Evolutionary conservation across 2,888 invertebrate species (phyloP), one percentile per base, ranked within the genome.

Genomic region (Colostygia pectinataria): DNA sequence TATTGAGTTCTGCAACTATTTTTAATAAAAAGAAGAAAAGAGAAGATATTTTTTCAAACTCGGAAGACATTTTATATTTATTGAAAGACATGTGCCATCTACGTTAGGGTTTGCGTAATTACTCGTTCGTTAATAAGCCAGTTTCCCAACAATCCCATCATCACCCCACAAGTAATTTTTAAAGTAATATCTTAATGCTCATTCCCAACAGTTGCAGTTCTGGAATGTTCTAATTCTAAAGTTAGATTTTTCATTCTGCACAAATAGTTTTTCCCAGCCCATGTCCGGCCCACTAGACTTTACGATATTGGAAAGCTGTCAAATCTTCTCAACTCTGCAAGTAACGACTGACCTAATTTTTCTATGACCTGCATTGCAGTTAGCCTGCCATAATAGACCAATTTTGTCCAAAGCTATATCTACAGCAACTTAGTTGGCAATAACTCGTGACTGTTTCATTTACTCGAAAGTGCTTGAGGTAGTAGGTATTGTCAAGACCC

Each of bases 361-460:
- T 78, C 66, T 74, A 66, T 65, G 67, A 76, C 74, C 87, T 81
- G 87, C 88, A 87, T 63, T 87, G 87, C 87, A 83, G 83, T 70
- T 57, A 12, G 33, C 45, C 24, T 23, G 12, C 15, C 33, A 33
- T 25, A 15, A 33, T 38, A 52, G 46, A 28, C 13, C 36, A 32
- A 37, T 37, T 36, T 41, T 2, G n/a, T 20, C 28, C 12, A 34
- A 9, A 24, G 20, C 23, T 10, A 44, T 25, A 15, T 18, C 18
- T 3, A 2, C 2, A 25, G 28, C 41, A 46, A 34, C 15, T 41
- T 20, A 13, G 29, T 2, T 29, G 34, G 20, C 24, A 46, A 31
- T 24, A 3, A 18, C 4, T 18, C 18, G 2, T 18, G 18, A 18
- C 18, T 18, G 18, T 18, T n/a, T 18, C 18, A 4, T 3, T 18